Evolutionary conservation across 2,113 vertebrate genomes (phyloP), one percentile per base, ranked within the genome.

Genomic region (Chlorodrepanis virens): DNA sequence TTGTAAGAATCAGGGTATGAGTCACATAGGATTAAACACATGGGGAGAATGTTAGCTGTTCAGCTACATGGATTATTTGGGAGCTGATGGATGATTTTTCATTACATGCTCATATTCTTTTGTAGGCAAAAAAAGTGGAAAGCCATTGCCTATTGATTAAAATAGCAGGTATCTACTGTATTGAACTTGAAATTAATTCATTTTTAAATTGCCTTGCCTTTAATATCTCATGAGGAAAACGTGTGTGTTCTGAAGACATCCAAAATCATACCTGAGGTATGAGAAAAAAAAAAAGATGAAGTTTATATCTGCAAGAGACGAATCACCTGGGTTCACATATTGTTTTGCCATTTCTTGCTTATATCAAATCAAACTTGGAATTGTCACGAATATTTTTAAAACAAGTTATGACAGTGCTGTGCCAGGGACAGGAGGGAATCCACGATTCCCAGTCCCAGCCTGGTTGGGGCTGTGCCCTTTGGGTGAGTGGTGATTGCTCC

Each of bases 21-120:
- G 68, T 92, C 85, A 78, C 83, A 67, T 44, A 87, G 86, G 53
- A 94, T 92, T 96, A 94, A 96, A 96, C 92, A 96, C 59, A 72
- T 94, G 96, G 80, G 74, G 64, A 67, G 40, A 87, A 83, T 44
- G 71, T 94, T 78, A 69, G 70, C 39, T 89, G 89, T 91, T 91
- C 6, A 8, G 23, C 42, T 81, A 8, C 8, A 3, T 60, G n/a
- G 59, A 28, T 94, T 94, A 87, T 75, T 96, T 82, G 81, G 72
- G 90, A 94, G 80, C 90, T 94, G 88, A 92, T 88, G 80, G 88
- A 96, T 97, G 93, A 65, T 76, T 96, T 97, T 92, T 93, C 89
- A 87, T 92, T 85, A 94, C 9, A 6, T 0, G 0, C 67, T 91
- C 5, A 9, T 91, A 52, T 68, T 79, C 23, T 80, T 11, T 40